Evolutionary conservation across 1,140 invertebrate genomes (phyloP).

Genomic region (Teleogryllus occipitalis): DNA sequence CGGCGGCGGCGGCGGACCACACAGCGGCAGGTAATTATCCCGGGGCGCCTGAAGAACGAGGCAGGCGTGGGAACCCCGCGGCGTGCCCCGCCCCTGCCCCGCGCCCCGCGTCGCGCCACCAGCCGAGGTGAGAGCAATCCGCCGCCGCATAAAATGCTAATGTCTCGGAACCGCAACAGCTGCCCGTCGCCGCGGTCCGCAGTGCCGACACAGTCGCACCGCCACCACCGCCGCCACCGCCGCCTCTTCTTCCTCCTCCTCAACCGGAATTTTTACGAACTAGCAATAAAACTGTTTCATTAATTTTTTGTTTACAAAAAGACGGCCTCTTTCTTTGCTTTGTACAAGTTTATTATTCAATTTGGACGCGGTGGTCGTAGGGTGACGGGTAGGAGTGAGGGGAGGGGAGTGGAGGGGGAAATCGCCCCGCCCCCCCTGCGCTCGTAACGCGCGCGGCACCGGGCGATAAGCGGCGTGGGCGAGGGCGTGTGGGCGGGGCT

Average conservation of each 20-base stretch:
- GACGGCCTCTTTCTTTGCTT: constrained; percentile 3
- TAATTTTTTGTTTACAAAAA: not conserved
- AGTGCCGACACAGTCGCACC: too few species aligned
- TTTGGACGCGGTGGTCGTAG: not conserved
- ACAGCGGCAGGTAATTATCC: not conserved
- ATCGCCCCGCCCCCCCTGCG: too few species aligned
- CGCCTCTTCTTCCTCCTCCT: too few species aligned
- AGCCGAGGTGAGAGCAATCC: not conserved
- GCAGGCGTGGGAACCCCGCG: not conserved
- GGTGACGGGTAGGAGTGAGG: not conserved
- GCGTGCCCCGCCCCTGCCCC: not conserved
- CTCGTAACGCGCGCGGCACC: too few species aligned
- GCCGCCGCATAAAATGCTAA: not conserved
- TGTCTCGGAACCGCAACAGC: not conserved
- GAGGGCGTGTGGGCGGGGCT: not conserved
- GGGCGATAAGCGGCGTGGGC: not conserved
- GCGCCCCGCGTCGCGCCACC: not conserved
- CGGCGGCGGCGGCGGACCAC: not conserved
- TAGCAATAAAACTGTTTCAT: constrained; percentile 1
- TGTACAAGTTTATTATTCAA: constrained; percentile 1
- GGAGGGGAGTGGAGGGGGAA: too few species aligned
- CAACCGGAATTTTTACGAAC: constrained; percentile 1
- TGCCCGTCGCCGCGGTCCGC: not conserved
- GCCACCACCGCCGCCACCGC: too few species aligned
- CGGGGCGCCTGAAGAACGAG: not conserved